These are phyloP conservation scores for Epizoanthus ramosus DNA, from an alignment of 92 coral and sea anemone species.

Conservation along the genomic window DNA sequence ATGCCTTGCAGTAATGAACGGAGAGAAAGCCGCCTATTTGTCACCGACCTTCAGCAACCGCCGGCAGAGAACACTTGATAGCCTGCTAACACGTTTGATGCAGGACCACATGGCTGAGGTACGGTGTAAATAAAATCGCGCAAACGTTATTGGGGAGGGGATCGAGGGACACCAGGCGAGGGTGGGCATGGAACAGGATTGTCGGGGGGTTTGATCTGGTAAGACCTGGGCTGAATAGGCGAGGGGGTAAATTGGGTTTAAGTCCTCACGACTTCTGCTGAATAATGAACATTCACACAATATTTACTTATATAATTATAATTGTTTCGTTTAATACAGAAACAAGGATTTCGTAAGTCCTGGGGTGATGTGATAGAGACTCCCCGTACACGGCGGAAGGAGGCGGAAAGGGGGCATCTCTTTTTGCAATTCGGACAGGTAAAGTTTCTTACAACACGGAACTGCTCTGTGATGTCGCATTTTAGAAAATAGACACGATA, in stretches of 20 bases:
- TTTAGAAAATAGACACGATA: no score
- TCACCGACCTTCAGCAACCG: conserved; percentile 97
- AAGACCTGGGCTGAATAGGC: no score
- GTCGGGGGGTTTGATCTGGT: no score
- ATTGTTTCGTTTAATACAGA: conserved; percentile 48
- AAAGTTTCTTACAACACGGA: background rate
- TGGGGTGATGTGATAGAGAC: conserved; percentile 84
- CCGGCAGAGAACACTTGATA: conserved; percentile 96
- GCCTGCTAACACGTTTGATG: conserved; percentile 82
- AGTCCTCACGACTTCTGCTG: no score
- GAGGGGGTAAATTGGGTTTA: no score
- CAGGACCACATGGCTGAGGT: conserved; percentile 93
- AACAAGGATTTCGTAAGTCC: conserved; percentile 87
- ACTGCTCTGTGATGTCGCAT: background rate
- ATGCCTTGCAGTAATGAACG: conserved; percentile 79
- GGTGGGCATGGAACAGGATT: no score
- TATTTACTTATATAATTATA: no score
- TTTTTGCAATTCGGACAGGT: conserved; percentile 94
- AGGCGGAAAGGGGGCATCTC: conserved; percentile 77
- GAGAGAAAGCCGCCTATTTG: conserved; percentile 95
- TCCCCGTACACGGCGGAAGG: conserved; percentile 81
- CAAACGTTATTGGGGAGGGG: background rate
- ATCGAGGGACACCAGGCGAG: no score
- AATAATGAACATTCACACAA: no score
- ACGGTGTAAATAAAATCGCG: conserved; percentile 2